Evolutionary conservation across 2,888 invertebrate genomes (phyloP), one percentile per base, ranked within the genome.

Genomic region (Epinotia ramella): DNA sequence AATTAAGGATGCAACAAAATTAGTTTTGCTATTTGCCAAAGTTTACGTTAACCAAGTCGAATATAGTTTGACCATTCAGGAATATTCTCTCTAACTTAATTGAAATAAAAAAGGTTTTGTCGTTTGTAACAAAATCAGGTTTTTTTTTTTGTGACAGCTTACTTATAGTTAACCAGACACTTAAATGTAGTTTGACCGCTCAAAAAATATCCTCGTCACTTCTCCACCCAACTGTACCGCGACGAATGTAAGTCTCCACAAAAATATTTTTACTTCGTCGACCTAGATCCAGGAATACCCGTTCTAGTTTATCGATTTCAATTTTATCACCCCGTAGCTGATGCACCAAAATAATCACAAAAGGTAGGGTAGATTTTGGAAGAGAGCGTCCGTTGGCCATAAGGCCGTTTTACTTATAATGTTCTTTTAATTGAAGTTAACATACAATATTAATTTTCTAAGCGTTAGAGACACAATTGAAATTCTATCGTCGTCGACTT

Each of bases 221-320:
- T 66, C 18, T 24, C 46, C 28, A 33, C 56, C 62, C 73, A 49
- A 77, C 77, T 63, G 76, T 64, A 72, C 69, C 73, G 72, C 53
- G 70, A 73, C 77, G 79, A 85, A 84, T 86, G 84, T 84, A 79
- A 80, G 81, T 81, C 81, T 80, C 82, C 77, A 82, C 77, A 73
- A 78, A 86, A 84, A 88, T 88, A 89, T 88, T 86, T 87, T 83
- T 83, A 80, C 79, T 78, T 78, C 78, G 70, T 13, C 84, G 91
- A 90, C 91, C 91, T 84, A 89, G 80, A 88, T 92, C 79, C 81
- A 57, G 79, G 81, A 83, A 84, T 83, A 83, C 77, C 81, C 78
- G 63, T 62, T 77, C 75, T 76, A 69, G 63, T 70, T 79, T 85
- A 90, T 90, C 83, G 89, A 91, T 91, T 83, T 82, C 77, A 79